Percentiles rank a stretch among this genome's conserved stretches.
Conservation (phyloP, 2,113 vertebrate genomes). For the Takifugu bimaculatus region DNA sequence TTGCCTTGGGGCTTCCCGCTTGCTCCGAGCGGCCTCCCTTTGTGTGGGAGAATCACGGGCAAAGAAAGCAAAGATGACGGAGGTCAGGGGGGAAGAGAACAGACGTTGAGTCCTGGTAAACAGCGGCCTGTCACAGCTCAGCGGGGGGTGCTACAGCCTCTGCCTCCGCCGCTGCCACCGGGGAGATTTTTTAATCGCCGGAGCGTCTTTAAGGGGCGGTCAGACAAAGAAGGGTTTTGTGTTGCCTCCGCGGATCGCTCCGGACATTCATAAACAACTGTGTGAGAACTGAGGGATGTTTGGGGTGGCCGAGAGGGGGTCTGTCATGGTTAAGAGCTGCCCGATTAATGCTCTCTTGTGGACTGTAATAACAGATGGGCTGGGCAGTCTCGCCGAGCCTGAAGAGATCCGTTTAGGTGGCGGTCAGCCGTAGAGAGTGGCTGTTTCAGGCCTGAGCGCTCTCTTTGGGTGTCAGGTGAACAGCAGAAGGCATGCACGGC, state of each 20-base stretch:
- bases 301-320: conserved; percentile 20
- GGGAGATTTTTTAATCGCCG: conserved; percentile 46
- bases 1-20: conserved; percentile 61
- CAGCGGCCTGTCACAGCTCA: conserved; percentile 64
- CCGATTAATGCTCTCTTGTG: conserved; percentile 49
- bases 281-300: conserved; percentile 54
- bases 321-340: conserved; percentile 42
- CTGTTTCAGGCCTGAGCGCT: conserved; percentile 16
- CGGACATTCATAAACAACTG: conserved; percentile 55
- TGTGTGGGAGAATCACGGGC: conserved; percentile 54
- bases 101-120: conserved; percentile 58
- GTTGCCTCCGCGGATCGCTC: conserved; percentile 17
- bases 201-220: conserved; percentile 51
- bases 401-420: conserved; percentile 15
- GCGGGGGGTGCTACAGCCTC: conserved; percentile 41
- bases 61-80: conserved; percentile 61
- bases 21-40: conserved; percentile 41
- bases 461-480: conserved; percentile 13
- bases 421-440: conserved; percentile 29
- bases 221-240: conserved; percentile 63
- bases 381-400: conserved; percentile 3
- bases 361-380: conserved; percentile 45
- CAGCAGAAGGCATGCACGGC: conserved; percentile 6
- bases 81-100: conserved; percentile 10
- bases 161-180: conserved; percentile 18